Evolutionary conservation across 1,140 invertebrate species (phyloP).

Genomic region (Trichogramma pretiosum): DNA sequence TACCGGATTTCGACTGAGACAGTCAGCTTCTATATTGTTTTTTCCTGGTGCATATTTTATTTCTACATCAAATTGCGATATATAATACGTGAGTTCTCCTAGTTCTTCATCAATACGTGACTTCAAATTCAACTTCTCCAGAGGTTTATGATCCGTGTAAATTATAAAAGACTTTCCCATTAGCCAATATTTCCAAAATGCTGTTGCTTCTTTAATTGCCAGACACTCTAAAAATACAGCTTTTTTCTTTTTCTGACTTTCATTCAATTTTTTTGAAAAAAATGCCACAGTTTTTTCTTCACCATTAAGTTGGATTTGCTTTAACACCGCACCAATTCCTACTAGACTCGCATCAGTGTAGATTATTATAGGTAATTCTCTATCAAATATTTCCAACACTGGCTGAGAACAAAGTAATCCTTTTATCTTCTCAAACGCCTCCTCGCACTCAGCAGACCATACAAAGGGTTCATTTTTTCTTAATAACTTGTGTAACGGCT

Average conservation of each 20-base stretch:
- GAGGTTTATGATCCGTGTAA: slow-evolving; percentile 17
- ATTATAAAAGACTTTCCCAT: slow-evolving; percentile 13
- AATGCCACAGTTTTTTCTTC: slow-evolving; percentile 12
- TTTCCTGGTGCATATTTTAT: slow-evolving; percentile 16
- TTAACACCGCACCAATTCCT: slow-evolving; percentile 17
- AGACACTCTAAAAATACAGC: slow-evolving; percentile 17
- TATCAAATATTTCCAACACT: slow-evolving; percentile 23
- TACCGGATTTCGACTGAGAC: too few species aligned
- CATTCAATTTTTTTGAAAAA: slow-evolving; percentile 15
- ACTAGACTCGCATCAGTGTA: slow-evolving; percentile 18
- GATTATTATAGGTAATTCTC: slow-evolving; percentile 18
- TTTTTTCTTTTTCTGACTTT: slow-evolving; percentile 11
- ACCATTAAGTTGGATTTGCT: slow-evolving; percentile 14
- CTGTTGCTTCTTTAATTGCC: slow-evolving; percentile 18
- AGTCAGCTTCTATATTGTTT: slow-evolving; percentile 17
- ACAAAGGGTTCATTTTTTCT: slow-evolving; percentile 21
- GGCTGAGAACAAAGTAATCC: slow-evolving; percentile 17
- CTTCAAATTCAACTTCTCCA: slow-evolving; percentile 17
- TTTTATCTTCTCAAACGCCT: slow-evolving; percentile 19
- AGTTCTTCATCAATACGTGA: slow-evolving; percentile 1
- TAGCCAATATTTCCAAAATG: slow-evolving; percentile 10
- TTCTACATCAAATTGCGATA: slow-evolving; percentile 4
- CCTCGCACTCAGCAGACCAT: slow-evolving; percentile 17
- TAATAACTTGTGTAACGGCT: too few species aligned
- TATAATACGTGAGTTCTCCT: not conserved